A percentile compares a stretch with the other conserved stretches of the same genome.
Conservation (phyloP, 2,797 vertebrate genomes). For the Leptodactylus fallax region DNA sequence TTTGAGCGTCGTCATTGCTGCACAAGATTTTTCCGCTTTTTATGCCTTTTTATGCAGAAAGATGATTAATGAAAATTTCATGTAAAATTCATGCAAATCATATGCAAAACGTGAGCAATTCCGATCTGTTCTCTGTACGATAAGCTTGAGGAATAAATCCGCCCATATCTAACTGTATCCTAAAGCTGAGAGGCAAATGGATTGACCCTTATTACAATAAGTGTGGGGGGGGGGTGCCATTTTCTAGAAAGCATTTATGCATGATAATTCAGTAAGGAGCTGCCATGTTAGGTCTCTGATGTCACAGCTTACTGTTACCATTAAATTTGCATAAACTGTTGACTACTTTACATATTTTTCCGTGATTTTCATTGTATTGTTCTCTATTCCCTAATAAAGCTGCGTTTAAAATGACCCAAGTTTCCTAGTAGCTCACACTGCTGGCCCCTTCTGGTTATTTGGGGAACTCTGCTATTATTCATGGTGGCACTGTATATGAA, state of each 20-base stretch:
- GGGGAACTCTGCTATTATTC: too few species aligned
- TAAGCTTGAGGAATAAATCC: background rate
- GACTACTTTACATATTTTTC: background rate
- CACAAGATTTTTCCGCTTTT: background rate
- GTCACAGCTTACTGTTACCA: background rate
- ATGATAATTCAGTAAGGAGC: background rate
- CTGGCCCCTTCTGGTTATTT: background rate
- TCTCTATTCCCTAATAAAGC: background rate
- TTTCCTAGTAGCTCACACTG: background rate
- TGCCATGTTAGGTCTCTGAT: background rate
- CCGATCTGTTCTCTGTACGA: background rate
- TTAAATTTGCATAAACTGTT: background rate
- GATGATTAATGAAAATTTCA: background rate
- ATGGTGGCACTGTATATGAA: background rate
- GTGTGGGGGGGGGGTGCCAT: background rate
- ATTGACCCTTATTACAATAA: background rate
- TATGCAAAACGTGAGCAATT: background rate
- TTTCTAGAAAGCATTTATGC: background rate
- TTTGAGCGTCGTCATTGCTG: too few species aligned
- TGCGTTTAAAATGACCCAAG: too few species aligned
- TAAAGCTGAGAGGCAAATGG: background rate
- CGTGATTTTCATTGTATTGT: background rate
- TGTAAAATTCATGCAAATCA: slow-evolving; percentile 13
- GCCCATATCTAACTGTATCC: background rate
- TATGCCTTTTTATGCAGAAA: background rate